Percentiles rank a stretch among this genome's conserved stretches.
phyloP scores from a whole-genome alignment of 2,797 vertebrate genomes.

The Xerus rutilus region DNA sequence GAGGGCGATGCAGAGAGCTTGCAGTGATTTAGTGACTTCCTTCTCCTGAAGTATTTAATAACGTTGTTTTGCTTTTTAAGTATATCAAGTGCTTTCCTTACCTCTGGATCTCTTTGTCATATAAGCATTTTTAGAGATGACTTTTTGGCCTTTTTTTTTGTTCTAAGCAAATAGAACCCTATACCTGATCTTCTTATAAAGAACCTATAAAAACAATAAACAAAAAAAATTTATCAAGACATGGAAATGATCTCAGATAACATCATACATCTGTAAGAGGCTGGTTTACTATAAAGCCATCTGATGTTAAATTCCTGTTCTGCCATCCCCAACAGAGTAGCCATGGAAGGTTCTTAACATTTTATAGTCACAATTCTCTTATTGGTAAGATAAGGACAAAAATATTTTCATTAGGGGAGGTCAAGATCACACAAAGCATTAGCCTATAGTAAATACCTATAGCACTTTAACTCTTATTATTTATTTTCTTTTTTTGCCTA shows the following conservation, averaged over 20 bases:
- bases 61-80: constrained; percentile 49
- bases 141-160: constrained; percentile 37
- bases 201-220: neutral
- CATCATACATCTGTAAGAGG: neutral
- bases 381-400: neutral
- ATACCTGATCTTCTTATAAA: constrained; percentile 3
- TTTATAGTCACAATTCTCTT: neutral
- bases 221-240: constrained; percentile 14
- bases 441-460: neutral
- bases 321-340: neutral
- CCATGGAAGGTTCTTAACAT: neutral
- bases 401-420: neutral
- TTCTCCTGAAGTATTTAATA: constrained; percentile 2
- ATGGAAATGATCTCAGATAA: neutral
- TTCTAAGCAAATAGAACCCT: neutral
- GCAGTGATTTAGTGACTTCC: constrained; percentile 14
- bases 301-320: neutral
- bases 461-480: neutral
- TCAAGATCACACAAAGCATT: neutral
- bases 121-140: neutral
- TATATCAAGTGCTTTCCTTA: neutral
- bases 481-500: too few relatives aligned
- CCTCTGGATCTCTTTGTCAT: neutral
- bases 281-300: neutral
- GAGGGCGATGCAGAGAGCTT: neutral